Percentiles rank a stretch among this genome's conserved stretches.
phyloP scores from a whole-genome alignment of 2,888 invertebrate species.

The Atherix ibis region DNA sequence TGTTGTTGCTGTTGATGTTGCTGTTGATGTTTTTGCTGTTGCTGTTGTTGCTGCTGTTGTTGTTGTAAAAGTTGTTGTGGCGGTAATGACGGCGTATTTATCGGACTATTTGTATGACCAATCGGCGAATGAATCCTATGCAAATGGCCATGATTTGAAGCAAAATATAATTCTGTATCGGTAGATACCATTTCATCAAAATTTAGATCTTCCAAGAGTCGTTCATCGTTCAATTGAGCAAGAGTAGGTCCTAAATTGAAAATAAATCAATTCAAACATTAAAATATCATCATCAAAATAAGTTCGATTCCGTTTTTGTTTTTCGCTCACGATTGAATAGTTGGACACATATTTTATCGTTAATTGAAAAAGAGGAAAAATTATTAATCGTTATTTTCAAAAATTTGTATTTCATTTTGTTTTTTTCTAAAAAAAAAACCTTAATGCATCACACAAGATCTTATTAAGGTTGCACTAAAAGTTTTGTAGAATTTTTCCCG shows the following conservation, averaged over 20 bases:
- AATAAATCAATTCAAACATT: too few species aligned
- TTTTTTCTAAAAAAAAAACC: too few species aligned
- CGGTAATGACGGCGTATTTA: slow-evolving; percentile 15
- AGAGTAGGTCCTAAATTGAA: slow-evolving; percentile 47
- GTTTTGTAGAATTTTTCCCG: too few species aligned
- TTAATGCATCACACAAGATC: background rate
- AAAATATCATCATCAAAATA: too few species aligned
- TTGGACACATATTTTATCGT: too few species aligned
- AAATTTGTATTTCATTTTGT: too few species aligned
- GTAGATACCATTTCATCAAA: slow-evolving; percentile 55
- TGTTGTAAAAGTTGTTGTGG: slow-evolving; percentile 26
- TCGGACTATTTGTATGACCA: slow-evolving; percentile 21
- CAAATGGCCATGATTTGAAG: slow-evolving; percentile 12
- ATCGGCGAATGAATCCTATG: slow-evolving; percentile 19
- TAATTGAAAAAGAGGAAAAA: background rate
- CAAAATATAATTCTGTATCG: slow-evolving; percentile 7
- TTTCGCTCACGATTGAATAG: too few species aligned
- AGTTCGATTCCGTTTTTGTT: too few species aligned
- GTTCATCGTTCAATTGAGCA: slow-evolving; percentile 72
- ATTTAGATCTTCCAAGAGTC: slow-evolving; percentile 62
- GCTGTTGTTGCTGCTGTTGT: slow-evolving; percentile 19
- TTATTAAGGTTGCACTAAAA: background rate
- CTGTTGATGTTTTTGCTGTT: slow-evolving; percentile 18
- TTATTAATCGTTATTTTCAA: background rate
- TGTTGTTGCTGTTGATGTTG: slow-evolving; percentile 14